Base-by-base conservation (phyloP, 2,797 vertebrate species). In the Sebastes flavidus region DNA sequence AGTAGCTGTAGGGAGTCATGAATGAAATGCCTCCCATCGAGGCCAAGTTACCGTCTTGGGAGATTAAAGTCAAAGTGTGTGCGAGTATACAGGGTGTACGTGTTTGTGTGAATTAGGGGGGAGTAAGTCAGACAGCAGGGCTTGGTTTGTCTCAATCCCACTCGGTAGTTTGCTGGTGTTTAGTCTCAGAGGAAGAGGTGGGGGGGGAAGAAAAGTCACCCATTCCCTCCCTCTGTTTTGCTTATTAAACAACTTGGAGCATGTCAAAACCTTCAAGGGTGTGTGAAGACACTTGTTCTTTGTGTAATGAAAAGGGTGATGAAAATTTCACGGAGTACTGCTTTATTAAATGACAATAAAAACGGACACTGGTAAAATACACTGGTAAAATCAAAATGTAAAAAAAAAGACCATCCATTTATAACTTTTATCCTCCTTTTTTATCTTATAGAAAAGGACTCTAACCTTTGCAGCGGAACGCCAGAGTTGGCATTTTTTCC, bases 121-220 rank as follows among this genome's bases (percentile, higher is more conserved):
- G 83, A 61, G 59, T 36, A 27, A 73, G 60, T 76, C 75, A 87
- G 77, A 83, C 81, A 30, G 65, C 24, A 70, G 75, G 72, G 59
- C 27, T 89, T 8, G 71, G 80, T 70, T 62, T 59, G 84, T 70
- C 79, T 84, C 18, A 3, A 65, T 62, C 77, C 67, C 67, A 75
- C 75, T 84, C 30, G 0, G 86, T 49, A 79, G 82, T 88, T 89
- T 81, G 71, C 82, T 77, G 83, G 63, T 87, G 88, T 91, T 91
- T 89, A 87, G 86, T 93, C 91, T 90, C 85, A 4, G 67, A 85
- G 84, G 78, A 85, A 75, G 70, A 46, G 10, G 34, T 32, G 22
- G 29, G 32, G 32, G 29, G 36, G 54, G 34, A 16, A 9, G 18
- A 46, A 16, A 46, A 34, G 11, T 27, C 34, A 59, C 36, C 22